Evolutionary conservation across 2,888 invertebrate species (phyloP).

Genomic region (Brachynemurus nebulosus): DNA sequence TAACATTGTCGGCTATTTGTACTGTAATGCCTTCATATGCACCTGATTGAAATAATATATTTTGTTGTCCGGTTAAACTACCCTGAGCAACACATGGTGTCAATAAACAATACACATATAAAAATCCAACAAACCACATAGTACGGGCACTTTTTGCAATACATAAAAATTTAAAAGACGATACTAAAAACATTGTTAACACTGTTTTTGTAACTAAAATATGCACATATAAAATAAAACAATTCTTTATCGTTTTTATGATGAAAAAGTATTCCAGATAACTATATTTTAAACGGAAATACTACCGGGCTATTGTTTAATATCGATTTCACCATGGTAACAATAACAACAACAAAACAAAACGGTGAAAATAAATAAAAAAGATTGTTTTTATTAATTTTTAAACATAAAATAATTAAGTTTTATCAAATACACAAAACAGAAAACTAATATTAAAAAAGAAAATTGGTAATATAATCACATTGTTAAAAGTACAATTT

Average conservation of each 20-base stretch:
- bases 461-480: too few relatives aligned
- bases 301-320: neutral
- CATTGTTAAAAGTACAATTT: neutral
- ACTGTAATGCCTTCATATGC: slow-evolving; percentile 36
- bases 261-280: too few relatives aligned
- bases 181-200: too few relatives aligned
- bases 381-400: too few relatives aligned
- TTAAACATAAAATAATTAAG: neutral
- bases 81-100: neutral
- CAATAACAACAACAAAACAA: neutral
- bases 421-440: neutral
- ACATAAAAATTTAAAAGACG: too few relatives aligned
- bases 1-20: slow-evolving; percentile 31
- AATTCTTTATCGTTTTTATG: too few relatives aligned
- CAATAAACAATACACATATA: slow-evolving; percentile 1
- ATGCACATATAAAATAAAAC: too few relatives aligned
- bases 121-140: neutral
- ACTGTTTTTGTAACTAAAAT: too few relatives aligned
- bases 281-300: too few relatives aligned
- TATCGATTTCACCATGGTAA: slow-evolving; percentile 1
- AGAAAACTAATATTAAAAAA: too few relatives aligned
- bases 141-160: slow-evolving; percentile 1
- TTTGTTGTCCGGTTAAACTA: slow-evolving; percentile 7
- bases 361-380: too few relatives aligned
- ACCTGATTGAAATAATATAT: slow-evolving; percentile 28